phyloP scores from a whole-genome alignment of 2,888 invertebrate genomes.

The Papilio demoleus region DNA sequence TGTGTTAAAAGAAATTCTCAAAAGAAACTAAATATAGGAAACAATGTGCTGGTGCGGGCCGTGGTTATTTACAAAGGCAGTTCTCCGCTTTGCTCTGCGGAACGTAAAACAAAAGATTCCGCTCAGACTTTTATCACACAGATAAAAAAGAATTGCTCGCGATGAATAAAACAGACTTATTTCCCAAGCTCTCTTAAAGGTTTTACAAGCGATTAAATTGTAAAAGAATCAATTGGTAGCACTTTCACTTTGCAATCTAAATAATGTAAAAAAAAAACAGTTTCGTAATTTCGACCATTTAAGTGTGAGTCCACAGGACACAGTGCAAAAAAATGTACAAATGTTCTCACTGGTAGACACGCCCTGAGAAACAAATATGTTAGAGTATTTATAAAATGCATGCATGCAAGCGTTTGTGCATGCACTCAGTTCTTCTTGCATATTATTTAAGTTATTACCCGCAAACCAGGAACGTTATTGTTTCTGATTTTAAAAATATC shows the following conservation, averaged over 20 bases:
- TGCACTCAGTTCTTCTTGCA: too few species aligned
- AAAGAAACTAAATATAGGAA: slow-evolving; percentile 24
- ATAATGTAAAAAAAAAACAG: too few species aligned
- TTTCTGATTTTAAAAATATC: too few species aligned
- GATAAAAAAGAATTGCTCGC: slow-evolving; percentile 35
- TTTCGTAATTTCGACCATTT: not conserved
- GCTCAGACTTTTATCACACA: slow-evolving; percentile 24
- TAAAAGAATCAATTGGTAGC: slow-evolving; percentile 9
- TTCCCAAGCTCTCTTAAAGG: slow-evolving; percentile 12
- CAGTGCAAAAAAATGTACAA: too few species aligned
- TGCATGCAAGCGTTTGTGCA: too few species aligned
- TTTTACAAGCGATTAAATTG: slow-evolving; percentile 16
- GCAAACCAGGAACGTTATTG: too few species aligned
- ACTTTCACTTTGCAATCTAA: not conserved
- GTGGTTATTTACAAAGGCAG: slow-evolving; percentile 32
- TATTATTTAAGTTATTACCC: too few species aligned
- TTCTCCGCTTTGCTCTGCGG: slow-evolving; percentile 26
- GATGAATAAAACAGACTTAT: slow-evolving; percentile 28
- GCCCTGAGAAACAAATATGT: too few species aligned
- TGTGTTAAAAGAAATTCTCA: slow-evolving; percentile 3
- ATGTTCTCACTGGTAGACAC: too few species aligned
- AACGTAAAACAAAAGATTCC: slow-evolving; percentile 33
- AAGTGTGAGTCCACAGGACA: too few species aligned
- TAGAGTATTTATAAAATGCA: too few species aligned
- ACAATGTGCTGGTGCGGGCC: slow-evolving; percentile 7